Base-by-base conservation (phyloP, 2,888 invertebrate genomes). In the Brenthis hecate region DNA sequence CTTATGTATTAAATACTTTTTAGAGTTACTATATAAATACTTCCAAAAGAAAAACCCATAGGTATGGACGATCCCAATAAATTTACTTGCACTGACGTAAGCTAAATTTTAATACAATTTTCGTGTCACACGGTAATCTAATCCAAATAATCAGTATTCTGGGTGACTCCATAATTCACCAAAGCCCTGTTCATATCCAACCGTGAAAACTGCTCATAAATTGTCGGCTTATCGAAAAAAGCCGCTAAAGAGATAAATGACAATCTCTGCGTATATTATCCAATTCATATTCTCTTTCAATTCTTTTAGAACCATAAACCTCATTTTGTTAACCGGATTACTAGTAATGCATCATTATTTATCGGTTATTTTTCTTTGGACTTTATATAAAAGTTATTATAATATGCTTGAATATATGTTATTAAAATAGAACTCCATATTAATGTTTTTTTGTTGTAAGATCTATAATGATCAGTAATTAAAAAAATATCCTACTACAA, bases 151-250 rank as follows among this genome's bases (percentile, higher is more conserved):
- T 66, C 60, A 68, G 56, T 61, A 68, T 51, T 56, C 68, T 68
- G 56, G 58, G 65, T 51, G 51, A 61, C 68, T 66, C 69, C 66
- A 71, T 71, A 71, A 69, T 64, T 69, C 64, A 69, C 51, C 48
- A n/a, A 67, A 60, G 67, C 62, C 58, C 55, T 63, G 60, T 58
- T 53, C 64, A 71, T 56, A 64, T 65, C 58, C 70, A 70, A 68
- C 67, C 72, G 55, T 70, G 68, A 72, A 70, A 67, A 61, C 43
- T 66, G 63, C 53, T 55, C 72, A 68, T 72, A 72, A 72, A 72
- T 70, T 72, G 61, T 56, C 56, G 64, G 68, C 60, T 70, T 72
- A 68, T 71, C 60, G 72, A 71, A 74, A 73, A 74, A 74, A 71
- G 67, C 73, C 69, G 70, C 70, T 69, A 69, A 68, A 73, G 68